Evolutionary conservation across 2,797 vertebrate genomes (phyloP).

Genomic region (Danio tinwini): DNA sequence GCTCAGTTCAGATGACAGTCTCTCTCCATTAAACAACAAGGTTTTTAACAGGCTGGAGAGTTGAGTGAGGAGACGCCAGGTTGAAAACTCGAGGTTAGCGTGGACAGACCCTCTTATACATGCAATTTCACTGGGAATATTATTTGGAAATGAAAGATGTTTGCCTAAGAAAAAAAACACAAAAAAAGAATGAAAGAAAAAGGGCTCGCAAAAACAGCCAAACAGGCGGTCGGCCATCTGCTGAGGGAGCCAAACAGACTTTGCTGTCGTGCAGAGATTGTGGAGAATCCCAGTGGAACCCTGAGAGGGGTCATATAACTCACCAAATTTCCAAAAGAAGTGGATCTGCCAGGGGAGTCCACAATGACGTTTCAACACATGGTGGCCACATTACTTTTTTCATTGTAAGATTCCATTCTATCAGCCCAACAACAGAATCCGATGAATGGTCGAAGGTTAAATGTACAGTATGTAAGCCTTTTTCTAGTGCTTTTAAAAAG

Average conservation of each 20-base stretch:
- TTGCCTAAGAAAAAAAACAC: conserved; percentile 24
- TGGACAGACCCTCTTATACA: conserved; percentile 7
- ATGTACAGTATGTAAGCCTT: no score
- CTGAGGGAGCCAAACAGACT: conserved; percentile 47
- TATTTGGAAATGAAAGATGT: conserved; percentile 29
- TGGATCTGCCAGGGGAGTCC: conserved; percentile 38
- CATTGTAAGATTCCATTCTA: no score
- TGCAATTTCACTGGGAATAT: conserved; percentile 38
- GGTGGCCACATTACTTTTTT: background rate
- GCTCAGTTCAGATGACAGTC: conserved; percentile 68
- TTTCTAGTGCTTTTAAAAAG: no score
- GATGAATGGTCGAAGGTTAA: no score
- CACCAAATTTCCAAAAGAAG: conserved; percentile 17
- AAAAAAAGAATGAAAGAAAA: background rate
- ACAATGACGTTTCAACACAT: background rate
- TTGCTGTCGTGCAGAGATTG: conserved; percentile 30
- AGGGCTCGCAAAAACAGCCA: conserved; percentile 29
- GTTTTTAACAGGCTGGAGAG: conserved; percentile 4
- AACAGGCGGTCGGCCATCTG: conserved; percentile 54
- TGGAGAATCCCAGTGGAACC: conserved; percentile 18
- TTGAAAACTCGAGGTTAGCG: conserved; percentile 16
- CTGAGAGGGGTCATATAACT: conserved; percentile 35
- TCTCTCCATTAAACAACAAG: conserved; percentile 46
- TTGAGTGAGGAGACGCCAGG: conserved; percentile 21
- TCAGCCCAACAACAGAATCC: no score